Evolutionary conservation across 2,113 vertebrate species (phyloP).

Genomic region (Leptobrachium ailaonicum): DNA sequence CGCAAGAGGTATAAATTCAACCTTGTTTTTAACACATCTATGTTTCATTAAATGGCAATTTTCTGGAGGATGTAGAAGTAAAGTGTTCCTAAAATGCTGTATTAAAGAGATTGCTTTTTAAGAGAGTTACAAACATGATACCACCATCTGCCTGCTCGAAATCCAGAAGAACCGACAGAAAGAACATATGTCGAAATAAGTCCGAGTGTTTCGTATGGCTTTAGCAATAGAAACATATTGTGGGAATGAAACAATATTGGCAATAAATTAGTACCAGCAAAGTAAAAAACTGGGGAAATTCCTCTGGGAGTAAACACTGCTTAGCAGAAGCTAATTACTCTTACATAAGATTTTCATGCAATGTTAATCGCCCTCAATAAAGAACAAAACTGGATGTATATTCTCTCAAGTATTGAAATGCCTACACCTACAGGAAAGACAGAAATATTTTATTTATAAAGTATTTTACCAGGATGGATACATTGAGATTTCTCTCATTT

Average conservation of each 20-base stretch:
- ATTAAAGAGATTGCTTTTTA: slow-evolving; percentile 32
- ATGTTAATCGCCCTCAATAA: slow-evolving; percentile 28
- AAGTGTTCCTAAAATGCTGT: slow-evolving; percentile 9
- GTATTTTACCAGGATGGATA: too few species aligned
- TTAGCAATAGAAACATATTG: slow-evolving; percentile 28
- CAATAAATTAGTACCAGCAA: slow-evolving; percentile 26
- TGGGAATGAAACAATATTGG: slow-evolving; percentile 19
- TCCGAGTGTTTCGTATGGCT: slow-evolving; percentile 27
- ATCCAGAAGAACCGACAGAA: slow-evolving; percentile 26
- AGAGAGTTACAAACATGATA: slow-evolving; percentile 31
- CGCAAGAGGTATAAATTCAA: not conserved
- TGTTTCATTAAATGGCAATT: not conserved
- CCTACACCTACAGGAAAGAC: not conserved
- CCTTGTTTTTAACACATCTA: not conserved
- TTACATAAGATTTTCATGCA: slow-evolving; percentile 29
- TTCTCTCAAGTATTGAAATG: slow-evolving; percentile 17
- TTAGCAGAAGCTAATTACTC: slow-evolving; percentile 24
- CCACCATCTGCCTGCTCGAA: slow-evolving; percentile 33
- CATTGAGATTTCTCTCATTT: too few species aligned
- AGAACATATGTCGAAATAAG: slow-evolving; percentile 40
- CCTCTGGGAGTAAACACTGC: slow-evolving; percentile 16
- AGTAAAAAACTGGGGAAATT: not conserved
- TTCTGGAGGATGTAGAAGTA: slow-evolving; percentile 2
- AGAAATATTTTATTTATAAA: slow-evolving; percentile 7
- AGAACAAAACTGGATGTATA: not conserved